Percentiles rank a stretch among this genome's conserved stretches.
These are phyloP conservation scores for Drosophila diplacantha DNA, from an alignment of 2,888 invertebrate species.

Conservation along the genomic window DNA sequence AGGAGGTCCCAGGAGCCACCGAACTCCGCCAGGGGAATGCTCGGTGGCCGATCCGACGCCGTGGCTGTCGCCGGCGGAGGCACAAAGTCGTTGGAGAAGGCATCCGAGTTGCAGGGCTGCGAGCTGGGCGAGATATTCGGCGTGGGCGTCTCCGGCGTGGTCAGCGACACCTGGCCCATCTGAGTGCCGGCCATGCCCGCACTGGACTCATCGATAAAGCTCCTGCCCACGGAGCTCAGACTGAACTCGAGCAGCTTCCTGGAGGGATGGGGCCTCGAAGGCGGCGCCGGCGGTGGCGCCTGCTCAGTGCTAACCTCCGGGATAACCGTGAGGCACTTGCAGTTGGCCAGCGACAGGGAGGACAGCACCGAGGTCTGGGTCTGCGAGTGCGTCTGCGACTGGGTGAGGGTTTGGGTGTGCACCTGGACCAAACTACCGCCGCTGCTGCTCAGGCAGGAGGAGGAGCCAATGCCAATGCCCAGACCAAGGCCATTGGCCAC, in stretches of 20 bases:
- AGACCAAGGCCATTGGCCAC: constrained; percentile 49
- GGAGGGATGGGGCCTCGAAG: constrained; percentile 20
- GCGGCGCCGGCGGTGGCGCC: constrained; percentile 8
- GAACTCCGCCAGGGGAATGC: constrained; percentile 75
- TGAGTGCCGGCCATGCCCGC: constrained; percentile 6
- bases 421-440: constrained; percentile 67
- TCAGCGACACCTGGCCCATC: constrained; percentile 66
- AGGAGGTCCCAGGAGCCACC: constrained; percentile 82
- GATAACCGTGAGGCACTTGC: constrained; percentile 76
- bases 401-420: constrained; percentile 47
- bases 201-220: constrained; percentile 76
- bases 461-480: constrained; percentile 42
- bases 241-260: constrained; percentile 75
- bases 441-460: constrained; percentile 73
- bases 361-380: constrained; percentile 54
- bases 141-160: constrained; percentile 83
- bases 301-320: constrained; percentile 71
- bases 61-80: constrained; percentile 32
- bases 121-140: constrained; percentile 81
- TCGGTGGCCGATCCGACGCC: constrained; percentile 13
- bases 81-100: constrained; percentile 83
- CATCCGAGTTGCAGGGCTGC: constrained; percentile 79
- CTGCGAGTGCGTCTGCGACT: constrained; percentile 47
- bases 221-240: constrained; percentile 77
- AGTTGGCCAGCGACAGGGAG: constrained; percentile 58